Conservation (phyloP, 1,140 invertebrate genomes). For the Nasonia giraulti region DNA sequence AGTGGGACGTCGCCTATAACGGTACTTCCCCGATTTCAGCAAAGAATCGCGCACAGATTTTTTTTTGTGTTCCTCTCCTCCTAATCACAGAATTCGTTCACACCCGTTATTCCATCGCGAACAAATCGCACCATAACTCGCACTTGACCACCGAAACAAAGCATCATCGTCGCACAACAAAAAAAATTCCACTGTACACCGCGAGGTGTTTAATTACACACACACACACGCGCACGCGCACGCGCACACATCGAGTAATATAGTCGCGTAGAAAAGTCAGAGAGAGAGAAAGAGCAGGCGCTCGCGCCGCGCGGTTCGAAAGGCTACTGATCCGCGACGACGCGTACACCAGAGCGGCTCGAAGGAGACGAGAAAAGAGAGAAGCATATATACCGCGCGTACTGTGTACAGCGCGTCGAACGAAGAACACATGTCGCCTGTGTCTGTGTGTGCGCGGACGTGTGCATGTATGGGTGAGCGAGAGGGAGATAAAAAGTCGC, state of each 20-base stretch:
- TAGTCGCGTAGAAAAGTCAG: slow-evolving; percentile 8
- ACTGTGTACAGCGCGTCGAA: neutral
- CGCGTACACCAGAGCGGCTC: neutral
- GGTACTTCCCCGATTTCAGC: too few species aligned
- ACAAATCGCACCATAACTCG: too few species aligned
- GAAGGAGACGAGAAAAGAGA: slow-evolving; percentile 18
- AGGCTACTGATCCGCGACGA: slow-evolving; percentile 46
- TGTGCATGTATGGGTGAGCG: neutral
- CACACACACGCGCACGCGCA: neutral
- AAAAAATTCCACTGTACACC: neutral
- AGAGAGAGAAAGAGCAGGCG: neutral
- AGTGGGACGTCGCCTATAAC: too few species aligned
- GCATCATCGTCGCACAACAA: neutral
- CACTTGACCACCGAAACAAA: neutral
- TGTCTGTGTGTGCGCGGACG: neutral
- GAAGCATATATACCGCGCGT: neutral
- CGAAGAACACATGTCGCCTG: slow-evolving; percentile 38
- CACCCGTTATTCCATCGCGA: too few species aligned
- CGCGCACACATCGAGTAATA: neutral
- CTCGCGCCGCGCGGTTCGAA: slow-evolving; percentile 30
- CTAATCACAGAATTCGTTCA: too few species aligned
- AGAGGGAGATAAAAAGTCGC: neutral
- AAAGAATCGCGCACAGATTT: too few species aligned
- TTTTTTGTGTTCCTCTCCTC: too few species aligned
- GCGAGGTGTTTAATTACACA: neutral